Conservation (phyloP, 2,888 invertebrate genomes). For the Acanthosoma haemorrhoidale region DNA sequence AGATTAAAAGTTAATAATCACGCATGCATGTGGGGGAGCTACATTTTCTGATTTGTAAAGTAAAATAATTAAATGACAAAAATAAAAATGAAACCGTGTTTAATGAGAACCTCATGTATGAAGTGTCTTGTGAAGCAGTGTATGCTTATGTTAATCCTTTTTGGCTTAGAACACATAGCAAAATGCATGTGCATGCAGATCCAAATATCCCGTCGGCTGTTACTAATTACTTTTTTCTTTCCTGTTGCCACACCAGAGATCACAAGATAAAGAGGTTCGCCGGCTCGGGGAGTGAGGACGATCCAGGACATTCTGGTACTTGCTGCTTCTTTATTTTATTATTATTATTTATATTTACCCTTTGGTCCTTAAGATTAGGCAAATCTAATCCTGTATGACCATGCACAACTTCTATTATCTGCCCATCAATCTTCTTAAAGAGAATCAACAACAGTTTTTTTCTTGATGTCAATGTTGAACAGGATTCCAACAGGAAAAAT, state of each 20-base stretch:
- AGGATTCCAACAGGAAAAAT: not conserved
- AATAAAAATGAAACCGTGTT: too few species aligned
- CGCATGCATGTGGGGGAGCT: too few species aligned
- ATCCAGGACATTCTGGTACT: constrained; percentile 71
- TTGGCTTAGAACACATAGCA: constrained; percentile 7
- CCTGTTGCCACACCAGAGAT: constrained; percentile 55
- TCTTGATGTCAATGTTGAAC: not conserved
- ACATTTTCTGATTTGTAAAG: too few species aligned
- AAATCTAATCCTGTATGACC: not conserved
- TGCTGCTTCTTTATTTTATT: not conserved
- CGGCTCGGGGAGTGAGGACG: constrained; percentile 69
- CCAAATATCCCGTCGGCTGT: not conserved
- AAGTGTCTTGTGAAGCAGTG: constrained; percentile 29
- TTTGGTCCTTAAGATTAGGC: not conserved
- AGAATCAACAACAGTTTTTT: not conserved
- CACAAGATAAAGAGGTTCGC: constrained; percentile 70
- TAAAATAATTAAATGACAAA: too few species aligned
- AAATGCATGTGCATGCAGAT: constrained; percentile 23
- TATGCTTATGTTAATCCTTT: not conserved
- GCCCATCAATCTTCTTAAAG: not conserved
- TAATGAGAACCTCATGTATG: too few species aligned
- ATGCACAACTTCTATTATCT: too few species aligned
- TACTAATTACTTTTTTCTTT: constrained; percentile 13
- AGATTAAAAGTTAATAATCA: too few species aligned
- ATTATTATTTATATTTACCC: not conserved